Conservation (phyloP, 2,888 invertebrate species). For the Agrochola circellaris region DNA sequence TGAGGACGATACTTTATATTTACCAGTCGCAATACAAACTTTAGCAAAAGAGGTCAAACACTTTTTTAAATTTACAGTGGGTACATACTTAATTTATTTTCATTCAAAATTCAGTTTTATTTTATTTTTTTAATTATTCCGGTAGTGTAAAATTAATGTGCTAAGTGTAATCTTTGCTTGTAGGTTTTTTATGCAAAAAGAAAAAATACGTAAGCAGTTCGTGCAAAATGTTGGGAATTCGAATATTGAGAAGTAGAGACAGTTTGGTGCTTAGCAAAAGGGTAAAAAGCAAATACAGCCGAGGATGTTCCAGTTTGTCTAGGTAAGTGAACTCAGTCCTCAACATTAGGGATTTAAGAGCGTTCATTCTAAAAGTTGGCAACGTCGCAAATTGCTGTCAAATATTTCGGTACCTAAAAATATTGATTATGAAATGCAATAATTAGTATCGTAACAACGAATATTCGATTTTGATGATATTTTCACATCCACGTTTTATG, state of each 20-base stretch:
- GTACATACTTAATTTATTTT: too few species aligned
- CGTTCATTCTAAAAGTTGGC: too few species aligned
- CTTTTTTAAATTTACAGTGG: background rate
- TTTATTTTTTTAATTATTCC: background rate
- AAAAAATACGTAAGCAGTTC: background rate
- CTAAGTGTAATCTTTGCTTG: too few species aligned
- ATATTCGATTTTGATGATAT: too few species aligned
- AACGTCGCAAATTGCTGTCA: too few species aligned
- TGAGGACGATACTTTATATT: too few species aligned
- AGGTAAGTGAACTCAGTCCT: background rate
- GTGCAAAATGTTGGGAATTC: background rate
- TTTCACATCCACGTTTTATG: background rate
- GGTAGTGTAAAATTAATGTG: background rate
- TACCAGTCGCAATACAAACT: background rate
- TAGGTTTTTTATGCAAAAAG: background rate
- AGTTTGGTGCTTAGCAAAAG: constrained; percentile 8
- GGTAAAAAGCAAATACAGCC: background rate
- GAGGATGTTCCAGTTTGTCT: constrained; percentile 8
- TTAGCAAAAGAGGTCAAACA: background rate
- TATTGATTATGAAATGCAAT: too few species aligned
- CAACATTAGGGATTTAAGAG: too few species aligned
- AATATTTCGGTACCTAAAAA: too few species aligned
- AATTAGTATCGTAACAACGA: too few species aligned
- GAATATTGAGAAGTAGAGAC: background rate
- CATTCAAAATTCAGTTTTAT: too few species aligned